These are phyloP conservation scores for Suncus etruscus DNA, from an alignment of 2,113 vertebrate species.

Conservation along the genomic window DNA sequence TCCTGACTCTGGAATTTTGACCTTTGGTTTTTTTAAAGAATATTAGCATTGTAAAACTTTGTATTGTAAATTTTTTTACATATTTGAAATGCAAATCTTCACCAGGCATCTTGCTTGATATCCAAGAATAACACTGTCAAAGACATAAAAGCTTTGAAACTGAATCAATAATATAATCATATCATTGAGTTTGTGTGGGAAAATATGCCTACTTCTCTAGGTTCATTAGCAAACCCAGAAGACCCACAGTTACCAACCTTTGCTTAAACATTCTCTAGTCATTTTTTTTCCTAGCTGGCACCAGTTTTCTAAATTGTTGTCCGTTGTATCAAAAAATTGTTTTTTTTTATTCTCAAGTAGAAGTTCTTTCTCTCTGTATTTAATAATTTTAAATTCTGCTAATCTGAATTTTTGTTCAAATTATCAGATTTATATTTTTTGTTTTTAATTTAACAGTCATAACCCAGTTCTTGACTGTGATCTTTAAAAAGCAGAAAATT, in stretches of 20 bases:
- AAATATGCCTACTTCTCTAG: neutral
- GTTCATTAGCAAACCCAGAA: neutral
- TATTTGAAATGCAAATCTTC: neutral
- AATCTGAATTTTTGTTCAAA: neutral
- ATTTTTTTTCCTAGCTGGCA: neutral
- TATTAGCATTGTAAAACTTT: neutral
- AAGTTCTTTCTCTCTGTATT: neutral
- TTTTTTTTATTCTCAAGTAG: no score
- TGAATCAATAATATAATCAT: neutral
- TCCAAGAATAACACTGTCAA: neutral
- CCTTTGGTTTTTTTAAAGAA: neutral
- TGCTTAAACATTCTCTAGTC: neutral
- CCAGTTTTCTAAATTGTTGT: neutral
- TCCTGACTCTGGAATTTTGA: neutral
- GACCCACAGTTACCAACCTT: neutral
- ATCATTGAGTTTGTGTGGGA: neutral
- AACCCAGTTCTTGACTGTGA: neutral
- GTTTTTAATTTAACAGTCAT: neutral
- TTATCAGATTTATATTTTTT: neutral
- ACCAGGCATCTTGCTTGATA: neutral
- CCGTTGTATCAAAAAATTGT: neutral
- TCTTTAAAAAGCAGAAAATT: neutral
- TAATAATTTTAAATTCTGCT: neutral
- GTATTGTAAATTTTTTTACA: neutral
- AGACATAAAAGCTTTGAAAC: neutral